A percentile compares a stretch with the other conserved stretches of the same genome.
Conservation (phyloP, 2,888 invertebrate genomes). For the Pollenia amentaria region DNA sequence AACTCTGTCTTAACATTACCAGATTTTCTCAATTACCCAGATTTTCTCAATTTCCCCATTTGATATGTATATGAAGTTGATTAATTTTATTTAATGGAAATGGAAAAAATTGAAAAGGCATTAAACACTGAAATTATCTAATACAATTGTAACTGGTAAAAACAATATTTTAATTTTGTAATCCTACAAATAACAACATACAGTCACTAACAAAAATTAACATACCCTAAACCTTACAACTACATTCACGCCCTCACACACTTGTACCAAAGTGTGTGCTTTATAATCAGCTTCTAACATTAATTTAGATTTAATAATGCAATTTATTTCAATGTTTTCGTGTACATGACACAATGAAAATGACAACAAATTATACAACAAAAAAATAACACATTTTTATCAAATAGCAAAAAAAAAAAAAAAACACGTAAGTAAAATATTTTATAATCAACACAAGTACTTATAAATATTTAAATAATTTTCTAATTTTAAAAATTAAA, state of each 20-base stretch:
- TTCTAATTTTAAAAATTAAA: conserved; percentile 50
- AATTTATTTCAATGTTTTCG: conserved; percentile 25
- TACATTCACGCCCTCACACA: neutral
- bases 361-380: conserved; percentile 3
- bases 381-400: no score
- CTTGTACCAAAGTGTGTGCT: neutral
- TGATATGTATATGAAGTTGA: no score
- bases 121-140: no score
- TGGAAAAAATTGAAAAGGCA: no score
- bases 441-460: conserved; percentile 53
- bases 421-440: conserved; percentile 15
- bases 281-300: conserved; percentile 15
- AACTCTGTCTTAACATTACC: no score
- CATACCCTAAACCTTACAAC: no score
- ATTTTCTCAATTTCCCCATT: no score
- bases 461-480: conserved; percentile 68
- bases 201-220: neutral
- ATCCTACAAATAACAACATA: neutral
- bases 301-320: conserved; percentile 62
- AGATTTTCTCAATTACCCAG: no score
- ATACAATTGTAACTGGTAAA: neutral
- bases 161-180: neutral
- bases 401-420: neutral
- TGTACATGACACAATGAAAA: conserved; percentile 1
- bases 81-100: no score